Evolutionary conservation across 2,113 vertebrate genomes (phyloP), one percentile per base, ranked within the genome.

Genomic region (Pseudopipra pipra): DNA sequence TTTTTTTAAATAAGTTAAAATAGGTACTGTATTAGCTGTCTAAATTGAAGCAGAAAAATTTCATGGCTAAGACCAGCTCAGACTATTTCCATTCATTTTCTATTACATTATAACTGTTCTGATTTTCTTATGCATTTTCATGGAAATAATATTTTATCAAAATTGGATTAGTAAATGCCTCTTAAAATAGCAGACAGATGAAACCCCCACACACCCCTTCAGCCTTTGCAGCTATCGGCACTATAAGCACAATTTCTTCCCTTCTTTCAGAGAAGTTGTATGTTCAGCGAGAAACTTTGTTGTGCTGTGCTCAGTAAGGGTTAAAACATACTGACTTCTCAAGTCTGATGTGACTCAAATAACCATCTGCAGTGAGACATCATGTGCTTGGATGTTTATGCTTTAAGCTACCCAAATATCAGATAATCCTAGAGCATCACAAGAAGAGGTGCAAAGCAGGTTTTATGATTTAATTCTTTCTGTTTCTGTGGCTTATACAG

Each of bases 351-450:
- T 58, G 85, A 89, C 56, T 95, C 82, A 91, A 92, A 82, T 47
- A 70, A 58, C 76, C 49, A 80, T 83, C 78, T 84, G 72, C 70
- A 91, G 44, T 71, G 76, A 75, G 49, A 78, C 52, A 47, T 70
- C 56, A 58, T 44, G 58, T 63, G 80, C 67, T 81, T 49, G 47
- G 61, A 81, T 80, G 70, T 81, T 96, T 94, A 88, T 71, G 49
- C 56, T 63, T 83, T 90, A 94, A 95, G 75, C 67, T 95, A 35
- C 90, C 65, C 61, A 94, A 94, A 72, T 92, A 89, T 85, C 80
- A 87, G 43, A 91, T 96, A 95, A 96, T 89, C 72, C 85, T 93
- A 87, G 68, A 82, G 79, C 75, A 89, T 94, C 51, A 84, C 72
- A 91, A 84, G 44, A 84, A 91, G 83, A 88, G 86, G 73, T 95